Conservation (phyloP, 2,113 vertebrate genomes). For the Prietella phreatophila region DNA sequence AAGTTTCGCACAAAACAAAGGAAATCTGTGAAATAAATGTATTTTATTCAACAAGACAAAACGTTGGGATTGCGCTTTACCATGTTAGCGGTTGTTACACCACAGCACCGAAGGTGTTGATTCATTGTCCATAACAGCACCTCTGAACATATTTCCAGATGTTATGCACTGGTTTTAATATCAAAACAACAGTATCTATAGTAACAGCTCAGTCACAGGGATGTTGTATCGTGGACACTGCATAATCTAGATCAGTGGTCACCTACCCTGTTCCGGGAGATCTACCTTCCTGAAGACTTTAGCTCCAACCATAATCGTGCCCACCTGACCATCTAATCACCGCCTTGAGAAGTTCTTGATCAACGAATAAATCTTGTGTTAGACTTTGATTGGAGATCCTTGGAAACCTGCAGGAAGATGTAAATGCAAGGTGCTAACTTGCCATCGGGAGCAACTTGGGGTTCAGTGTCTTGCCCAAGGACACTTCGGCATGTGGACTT, state of each 20-base stretch:
- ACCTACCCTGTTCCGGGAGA: no score
- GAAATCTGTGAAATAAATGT: neutral
- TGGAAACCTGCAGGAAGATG: no score
- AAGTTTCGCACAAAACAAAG: neutral
- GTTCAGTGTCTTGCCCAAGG: no score
- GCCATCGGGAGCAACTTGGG: no score
- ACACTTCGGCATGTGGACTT: no score
- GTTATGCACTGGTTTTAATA: neutral
- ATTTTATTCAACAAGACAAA: neutral
- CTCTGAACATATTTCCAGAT: neutral
- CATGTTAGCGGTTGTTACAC: neutral
- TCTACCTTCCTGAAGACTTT: no score
- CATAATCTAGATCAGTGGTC: neutral
- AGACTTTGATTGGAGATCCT: no score
- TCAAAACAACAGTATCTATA: neutral
- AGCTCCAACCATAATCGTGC: no score
- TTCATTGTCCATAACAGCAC: neutral
- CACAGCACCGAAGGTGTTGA: neutral
- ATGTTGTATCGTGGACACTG: neutral
- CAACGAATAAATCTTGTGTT: no score
- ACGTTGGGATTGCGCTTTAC: neutral
- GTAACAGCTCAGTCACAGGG: neutral
- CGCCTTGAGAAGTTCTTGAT: no score
- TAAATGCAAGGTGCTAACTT: no score
- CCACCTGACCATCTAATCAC: no score